Base-by-base conservation (phyloP, 1,140 invertebrate species). In the Macrosteles quadrilineatus region DNA sequence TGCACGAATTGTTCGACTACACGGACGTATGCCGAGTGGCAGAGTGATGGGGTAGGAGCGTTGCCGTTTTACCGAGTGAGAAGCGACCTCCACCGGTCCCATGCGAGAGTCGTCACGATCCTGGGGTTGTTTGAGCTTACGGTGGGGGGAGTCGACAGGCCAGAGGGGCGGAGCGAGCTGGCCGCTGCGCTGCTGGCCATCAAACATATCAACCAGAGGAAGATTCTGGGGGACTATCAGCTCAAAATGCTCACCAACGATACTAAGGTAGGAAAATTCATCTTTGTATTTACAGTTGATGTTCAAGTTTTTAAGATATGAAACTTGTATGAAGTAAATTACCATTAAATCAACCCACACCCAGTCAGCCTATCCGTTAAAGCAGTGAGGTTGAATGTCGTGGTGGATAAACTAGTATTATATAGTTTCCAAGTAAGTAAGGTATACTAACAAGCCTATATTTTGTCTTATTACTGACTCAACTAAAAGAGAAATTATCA, bases 251-350 rank as follows among this genome's bases (percentile, higher is more conserved):
- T 92, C 71, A 87, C 87, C 75, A 94, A 94, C 76, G 91, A 95
- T 75, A 94, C 92, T 0, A 87, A 91, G 88, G 92, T 94, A 83
- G n/a, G n/a, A n/a, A n/a, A n/a, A n/a, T n/a, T n/a, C n/a, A 80
- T 36, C 4, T 36, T 14, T 36, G 80, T 77, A 36, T 36, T 36
- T 36, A 36, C 32, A 4, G 57, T 21, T 29, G n/a, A n/a, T n/a
- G n/a, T n/a, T n/a, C n/a, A n/a, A n/a, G n/a, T n/a, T n/a, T n/a
- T n/a, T n/a, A n/a, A n/a, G n/a, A n/a, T n/a, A n/a, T n/a, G n/a
- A n/a, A n/a, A n/a, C n/a, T n/a, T n/a, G n/a, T n/a, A n/a, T n/a
- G n/a, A n/a, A n/a, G 6, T n/a, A 11, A 25, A 57, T 57, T 9
- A n/a, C 19, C 9, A 43, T 43, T 43, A 11, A 43, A 43, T 43